These are phyloP conservation scores for Dasyurus viverrinus DNA, from an alignment of 2,113 vertebrate species.

Conservation along the genomic window DNA sequence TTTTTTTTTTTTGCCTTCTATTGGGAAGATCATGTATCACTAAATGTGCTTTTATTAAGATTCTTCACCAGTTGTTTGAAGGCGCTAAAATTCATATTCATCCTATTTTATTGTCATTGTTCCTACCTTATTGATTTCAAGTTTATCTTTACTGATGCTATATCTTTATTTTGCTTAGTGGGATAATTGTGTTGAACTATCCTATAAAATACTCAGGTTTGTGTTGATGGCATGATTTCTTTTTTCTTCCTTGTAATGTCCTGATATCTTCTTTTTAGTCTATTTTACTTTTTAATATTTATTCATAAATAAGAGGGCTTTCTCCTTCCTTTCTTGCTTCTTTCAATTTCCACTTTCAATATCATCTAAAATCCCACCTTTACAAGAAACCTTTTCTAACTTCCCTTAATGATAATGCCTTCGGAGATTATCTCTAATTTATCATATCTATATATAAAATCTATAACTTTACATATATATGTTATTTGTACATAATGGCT, in stretches of 20 bases:
- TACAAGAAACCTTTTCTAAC: background rate
- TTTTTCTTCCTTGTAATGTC: no score
- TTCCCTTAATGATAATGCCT: background rate
- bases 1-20: background rate
- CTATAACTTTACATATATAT: no score
- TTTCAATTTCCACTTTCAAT: background rate
- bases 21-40: background rate
- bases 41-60: background rate
- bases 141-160: background rate
- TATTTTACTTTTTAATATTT: background rate
- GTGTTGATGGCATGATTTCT: no score
- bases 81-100: background rate
- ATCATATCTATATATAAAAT: background rate
- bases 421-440: background rate
- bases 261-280: no score
- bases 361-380: background rate
- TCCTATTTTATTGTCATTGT: background rate
- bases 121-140: background rate
- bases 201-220: background rate
- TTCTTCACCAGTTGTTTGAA: background rate
- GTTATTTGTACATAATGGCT: background rate
- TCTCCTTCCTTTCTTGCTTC: no score
- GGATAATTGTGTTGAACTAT: background rate
- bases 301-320: background rate
- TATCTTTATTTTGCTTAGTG: background rate